These are phyloP conservation scores for Phortica variegata DNA, from an alignment of 1,140 invertebrate genomes.

Conservation along the genomic window DNA sequence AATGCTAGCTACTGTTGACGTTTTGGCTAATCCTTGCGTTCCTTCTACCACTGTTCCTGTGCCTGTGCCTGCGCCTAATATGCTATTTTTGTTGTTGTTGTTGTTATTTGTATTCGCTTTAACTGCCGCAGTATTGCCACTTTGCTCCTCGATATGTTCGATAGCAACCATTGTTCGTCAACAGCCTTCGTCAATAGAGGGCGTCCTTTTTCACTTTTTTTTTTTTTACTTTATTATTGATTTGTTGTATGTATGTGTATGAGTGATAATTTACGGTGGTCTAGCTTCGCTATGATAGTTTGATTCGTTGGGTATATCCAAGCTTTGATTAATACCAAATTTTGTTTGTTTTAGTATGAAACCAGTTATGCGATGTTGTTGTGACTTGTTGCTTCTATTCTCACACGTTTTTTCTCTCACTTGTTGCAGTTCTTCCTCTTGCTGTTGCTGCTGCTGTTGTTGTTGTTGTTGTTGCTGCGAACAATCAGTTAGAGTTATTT, in stretches of 20 bases:
- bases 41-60: conserved; percentile 3
- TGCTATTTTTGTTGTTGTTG: conserved; percentile 18
- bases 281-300: conserved; percentile 29
- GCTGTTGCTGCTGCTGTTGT: conserved; percentile 11
- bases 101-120: conserved; percentile 23
- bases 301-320: conserved; percentile 32
- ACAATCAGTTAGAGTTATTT: conserved; percentile 46
- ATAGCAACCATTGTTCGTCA: conserved; percentile 23
- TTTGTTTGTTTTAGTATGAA: conserved; percentile 18
- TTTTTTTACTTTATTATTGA: neutral
- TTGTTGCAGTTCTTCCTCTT: too few relatives aligned
- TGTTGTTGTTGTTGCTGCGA: conserved; percentile 28
- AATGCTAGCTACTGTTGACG: conserved; percentile 1
- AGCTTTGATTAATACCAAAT: conserved; percentile 2
- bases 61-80: neutral
- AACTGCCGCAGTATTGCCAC: conserved; percentile 27
- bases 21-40: conserved; percentile 5
- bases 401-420: too few relatives aligned
- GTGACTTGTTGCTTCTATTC: neutral
- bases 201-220: conserved; percentile 7
- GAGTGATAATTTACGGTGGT: conserved; percentile 32
- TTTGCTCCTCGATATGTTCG: too few relatives aligned
- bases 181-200: too few relatives aligned
- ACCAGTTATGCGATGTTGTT: conserved; percentile 2
- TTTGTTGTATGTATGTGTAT: conserved; percentile 11